Base-by-base conservation (phyloP, 2,888 invertebrate genomes). In the Cataglyphis livida region DNA sequence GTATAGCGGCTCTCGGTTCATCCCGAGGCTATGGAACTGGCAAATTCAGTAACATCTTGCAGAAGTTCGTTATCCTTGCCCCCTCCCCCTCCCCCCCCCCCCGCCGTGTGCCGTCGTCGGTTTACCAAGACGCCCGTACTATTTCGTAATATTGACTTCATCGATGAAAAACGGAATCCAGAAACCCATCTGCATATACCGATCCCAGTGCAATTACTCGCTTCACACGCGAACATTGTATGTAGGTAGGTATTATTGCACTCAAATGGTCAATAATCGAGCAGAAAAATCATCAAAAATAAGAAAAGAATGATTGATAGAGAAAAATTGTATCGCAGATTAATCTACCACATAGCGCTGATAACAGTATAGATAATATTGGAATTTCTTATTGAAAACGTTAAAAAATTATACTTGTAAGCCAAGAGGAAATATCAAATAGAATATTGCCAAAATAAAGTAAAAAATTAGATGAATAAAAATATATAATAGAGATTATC, bases 41-140 rank as follows among this genome's bases (percentile, higher is more conserved):
- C 88, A 81, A 90, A 89, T 90, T 90, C 90, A 85, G 89, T 90
- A 90, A 90, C 90, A 90, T 90, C 90, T 90, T 90, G 89, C 85
- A 82, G 82, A 90, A 90, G 90, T 90, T 90, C 90, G 90, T 90
- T 90, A 90, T 85, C 86, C 90, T 74, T 85, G 76, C 84, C 66
- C 54, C 35, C 12, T 6, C 1, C 25, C 25, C 1, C 25, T 1
- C 25, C 1, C 1, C 25, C 25, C 1, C 25, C 25, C 25, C 25
- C 25, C n/a, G n/a, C 15, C 21, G 10, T 3, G 15, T n/a, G 21
- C 38, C 54, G 21, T 64, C 78, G 59, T 81, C 65, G 81, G 75
- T 88, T 87, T 85, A 88, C 81, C 82, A 75, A 68, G 85, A 71
- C 76, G 85, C 84, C 82, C 74, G 70, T 85, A 76, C 84, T 88